Base-by-base conservation (phyloP, 2,888 invertebrate genomes). In the Gastracanthus pulcherrimus region DNA sequence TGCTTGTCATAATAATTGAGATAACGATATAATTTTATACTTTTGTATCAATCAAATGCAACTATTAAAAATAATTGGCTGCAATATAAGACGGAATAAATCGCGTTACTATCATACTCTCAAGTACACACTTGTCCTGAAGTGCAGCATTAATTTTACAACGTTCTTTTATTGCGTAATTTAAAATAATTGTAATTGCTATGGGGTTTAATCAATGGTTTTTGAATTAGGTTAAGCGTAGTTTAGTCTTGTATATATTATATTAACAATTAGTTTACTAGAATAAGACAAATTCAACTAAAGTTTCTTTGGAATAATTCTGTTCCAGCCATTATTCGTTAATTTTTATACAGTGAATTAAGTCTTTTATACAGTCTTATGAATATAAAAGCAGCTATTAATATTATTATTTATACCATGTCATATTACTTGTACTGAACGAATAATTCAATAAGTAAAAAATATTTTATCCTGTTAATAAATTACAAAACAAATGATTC, bases 1-100 rank as follows among this genome's bases (percentile, higher is more conserved):
- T n/a, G 64, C 34, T 19, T 62, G 31, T 38, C 60, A 11, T 69
- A 45, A 70, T 62, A 38, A 62, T 64, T 77, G 51, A 70, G 51
- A 70, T 77, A 69, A 55, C 45, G 19, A 45, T 60, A 45, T 38
- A 55, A 38, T 76, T 76, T 76, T 66, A 38, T 76, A n/a, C n/a
- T 66, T 76, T 55, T 23, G 41, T 71, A 51, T 62, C 71, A 51
- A 64, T 78, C 64, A 55, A 70, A 76, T 60, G 66, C 36, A 31
- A 72, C 7, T 75, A 48, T 77, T 81, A 75, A 81, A 81, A 78
- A 77, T 78, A 81, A 81, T 81, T 81, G 81, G 74, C 62, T 55
- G 62, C 69, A 62, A 62, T 77, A 36, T n/a, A 26, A 67, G 62
- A 19, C 16, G 62, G 55, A 69, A 74, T 70, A 36, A 75, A 78